A percentile compares a stretch with the other conserved stretches of the same genome.
Conservation (phyloP, 2,797 vertebrate genomes). For the Oreochromis mossambicus region DNA sequence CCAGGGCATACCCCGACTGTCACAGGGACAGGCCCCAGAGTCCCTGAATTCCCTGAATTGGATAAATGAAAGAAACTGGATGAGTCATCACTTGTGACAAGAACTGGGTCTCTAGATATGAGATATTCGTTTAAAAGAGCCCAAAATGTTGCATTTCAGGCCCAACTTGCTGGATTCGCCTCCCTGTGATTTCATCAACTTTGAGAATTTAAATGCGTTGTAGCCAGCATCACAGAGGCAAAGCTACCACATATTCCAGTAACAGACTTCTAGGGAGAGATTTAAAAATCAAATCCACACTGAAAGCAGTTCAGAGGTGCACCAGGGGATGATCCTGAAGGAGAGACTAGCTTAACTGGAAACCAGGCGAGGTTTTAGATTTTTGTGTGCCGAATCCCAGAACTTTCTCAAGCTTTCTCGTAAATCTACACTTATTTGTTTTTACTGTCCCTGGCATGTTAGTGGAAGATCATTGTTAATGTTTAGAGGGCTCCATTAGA, state of each 20-base stretch:
- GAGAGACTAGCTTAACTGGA: not conserved
- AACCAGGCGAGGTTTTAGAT: not conserved
- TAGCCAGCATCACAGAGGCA: not conserved
- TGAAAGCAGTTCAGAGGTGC: not conserved
- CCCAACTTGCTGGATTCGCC: not conserved
- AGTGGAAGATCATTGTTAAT: not conserved
- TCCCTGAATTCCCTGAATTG: rapidly evolving
- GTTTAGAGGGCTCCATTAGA: not conserved
- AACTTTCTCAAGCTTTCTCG: not conserved
- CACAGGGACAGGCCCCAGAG: not conserved
- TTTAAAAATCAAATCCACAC: not conserved
- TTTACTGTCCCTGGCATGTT: not conserved
- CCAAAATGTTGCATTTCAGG: not conserved
- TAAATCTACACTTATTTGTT: not conserved
- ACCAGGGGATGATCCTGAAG: not conserved
- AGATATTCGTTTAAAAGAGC: not conserved
- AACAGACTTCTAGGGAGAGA: not conserved
- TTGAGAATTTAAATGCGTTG: not conserved
- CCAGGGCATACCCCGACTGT: not conserved
- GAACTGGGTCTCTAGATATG: not conserved
- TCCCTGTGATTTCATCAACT: not conserved
- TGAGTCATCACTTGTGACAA: not conserved
- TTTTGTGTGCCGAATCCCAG: not conserved
- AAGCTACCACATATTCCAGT: not conserved
- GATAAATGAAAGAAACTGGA: not conserved